Conservation (phyloP, 2,113 vertebrate species). For the Plecturocebus donacophilus region DNA sequence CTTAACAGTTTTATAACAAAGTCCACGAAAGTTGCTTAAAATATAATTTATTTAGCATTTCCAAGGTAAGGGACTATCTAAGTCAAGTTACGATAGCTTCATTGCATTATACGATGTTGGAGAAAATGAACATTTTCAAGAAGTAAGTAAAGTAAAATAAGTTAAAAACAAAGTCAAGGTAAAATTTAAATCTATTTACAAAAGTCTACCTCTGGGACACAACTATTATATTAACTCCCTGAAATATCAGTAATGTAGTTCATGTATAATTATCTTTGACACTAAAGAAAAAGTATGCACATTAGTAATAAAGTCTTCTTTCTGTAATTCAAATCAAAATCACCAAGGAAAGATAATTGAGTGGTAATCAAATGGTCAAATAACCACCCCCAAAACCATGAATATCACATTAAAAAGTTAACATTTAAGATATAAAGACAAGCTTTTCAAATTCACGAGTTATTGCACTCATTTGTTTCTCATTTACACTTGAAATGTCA, state of each 20-base stretch:
- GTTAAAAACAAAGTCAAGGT: constrained; percentile 4
- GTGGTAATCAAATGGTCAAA: neutral
- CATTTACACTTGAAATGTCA: neutral
- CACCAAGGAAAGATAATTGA: neutral
- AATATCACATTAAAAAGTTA: neutral
- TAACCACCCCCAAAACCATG: neutral
- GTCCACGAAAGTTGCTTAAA: neutral
- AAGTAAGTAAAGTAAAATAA: neutral
- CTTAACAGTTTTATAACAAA: neutral
- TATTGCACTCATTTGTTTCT: neutral
- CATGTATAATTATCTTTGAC: neutral
- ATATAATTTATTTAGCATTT: neutral
- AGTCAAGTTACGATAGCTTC: neutral
- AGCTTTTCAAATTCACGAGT: neutral
- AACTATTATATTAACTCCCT: neutral
- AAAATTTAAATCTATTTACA: constrained; percentile 18
- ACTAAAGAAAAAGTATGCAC: neutral
- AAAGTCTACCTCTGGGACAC: neutral
- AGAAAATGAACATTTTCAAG: neutral
- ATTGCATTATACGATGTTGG: neutral
- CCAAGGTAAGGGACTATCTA: neutral
- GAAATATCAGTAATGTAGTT: neutral
- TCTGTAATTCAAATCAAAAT: constrained; percentile 33
- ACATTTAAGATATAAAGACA: constrained; percentile 25
- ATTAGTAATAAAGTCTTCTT: neutral